Conservation (phyloP, 2,888 invertebrate species). For the Flexamia atlantica region DNA sequence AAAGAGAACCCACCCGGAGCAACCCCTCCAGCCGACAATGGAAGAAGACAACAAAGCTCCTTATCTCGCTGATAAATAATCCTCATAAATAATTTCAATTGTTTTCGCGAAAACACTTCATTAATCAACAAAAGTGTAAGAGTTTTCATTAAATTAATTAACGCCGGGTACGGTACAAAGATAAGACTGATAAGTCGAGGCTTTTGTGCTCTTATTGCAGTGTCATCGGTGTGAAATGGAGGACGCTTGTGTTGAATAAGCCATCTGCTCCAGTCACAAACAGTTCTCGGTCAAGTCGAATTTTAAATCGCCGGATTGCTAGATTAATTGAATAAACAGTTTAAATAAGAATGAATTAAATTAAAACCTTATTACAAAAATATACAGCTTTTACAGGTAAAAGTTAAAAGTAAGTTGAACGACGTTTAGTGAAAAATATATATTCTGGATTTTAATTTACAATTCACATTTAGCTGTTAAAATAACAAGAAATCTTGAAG, state of each 20-base stretch:
- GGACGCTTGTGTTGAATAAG: background rate
- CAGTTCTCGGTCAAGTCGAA: no score
- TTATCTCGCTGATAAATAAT: constrained; percentile 65
- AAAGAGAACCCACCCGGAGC: constrained; percentile 21
- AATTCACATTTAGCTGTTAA: no score
- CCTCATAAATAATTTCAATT: constrained; percentile 68
- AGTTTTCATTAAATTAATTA: constrained; percentile 63
- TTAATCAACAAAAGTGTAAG: constrained; percentile 62
- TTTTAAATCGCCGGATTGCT: no score
- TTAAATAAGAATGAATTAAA: no score
- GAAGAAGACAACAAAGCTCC: constrained; percentile 55
- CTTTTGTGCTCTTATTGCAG: constrained; percentile 35
- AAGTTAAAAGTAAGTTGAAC: no score
- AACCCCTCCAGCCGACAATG: constrained; percentile 24
- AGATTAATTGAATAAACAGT: no score
- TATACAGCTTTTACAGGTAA: no score
- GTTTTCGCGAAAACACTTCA: constrained; percentile 62
- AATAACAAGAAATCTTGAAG: no score
- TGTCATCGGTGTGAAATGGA: constrained; percentile 20
- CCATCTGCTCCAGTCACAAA: background rate
- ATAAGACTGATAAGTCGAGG: constrained; percentile 45
- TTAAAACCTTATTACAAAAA: no score
- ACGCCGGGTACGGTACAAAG: constrained; percentile 57
- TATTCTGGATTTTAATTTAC: no score
- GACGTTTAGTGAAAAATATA: no score